A percentile compares a stretch with the other conserved stretches of the same genome.
Evolutionary conservation across 2,888 invertebrate genomes (phyloP).

Genomic region (Microplitis deprimator): DNA sequence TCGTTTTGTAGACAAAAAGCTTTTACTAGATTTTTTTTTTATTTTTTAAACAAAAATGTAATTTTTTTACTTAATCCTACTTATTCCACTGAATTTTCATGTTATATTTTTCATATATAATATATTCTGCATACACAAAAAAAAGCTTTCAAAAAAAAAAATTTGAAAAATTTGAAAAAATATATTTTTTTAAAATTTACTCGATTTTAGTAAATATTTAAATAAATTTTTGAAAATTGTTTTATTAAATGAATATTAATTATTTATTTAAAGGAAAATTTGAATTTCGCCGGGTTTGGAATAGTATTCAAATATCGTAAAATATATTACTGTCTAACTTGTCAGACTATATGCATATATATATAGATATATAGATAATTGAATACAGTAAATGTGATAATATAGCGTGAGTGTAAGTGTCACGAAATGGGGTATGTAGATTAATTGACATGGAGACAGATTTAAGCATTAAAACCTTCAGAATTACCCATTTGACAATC

Average conservation of each 20-base stretch:
- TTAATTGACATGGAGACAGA: slow-evolving; percentile 18
- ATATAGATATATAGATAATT: background rate
- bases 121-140: too few relatives aligned
- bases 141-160: too few relatives aligned
- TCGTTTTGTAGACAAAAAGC: background rate
- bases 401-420: background rate
- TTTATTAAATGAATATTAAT: too few relatives aligned
- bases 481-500: slow-evolving; percentile 14
- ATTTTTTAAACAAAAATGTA: background rate
- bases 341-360: background rate
- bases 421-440: background rate
- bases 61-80: background rate
- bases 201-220: too few relatives aligned
- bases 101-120: too few relatives aligned
- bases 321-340: background rate
- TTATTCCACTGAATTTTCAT: too few relatives aligned
- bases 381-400: background rate
- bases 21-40: background rate
- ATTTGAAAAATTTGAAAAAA: too few relatives aligned
- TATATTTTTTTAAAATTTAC: too few relatives aligned
- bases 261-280: too few relatives aligned
- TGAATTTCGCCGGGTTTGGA: too few relatives aligned
- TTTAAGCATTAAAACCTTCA: slow-evolving; percentile 1
- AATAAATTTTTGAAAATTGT: too few relatives aligned
- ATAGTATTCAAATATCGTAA: background rate